phyloP scores from a whole-genome alignment of 2,888 invertebrate species.

The Muscina levida region DNA sequence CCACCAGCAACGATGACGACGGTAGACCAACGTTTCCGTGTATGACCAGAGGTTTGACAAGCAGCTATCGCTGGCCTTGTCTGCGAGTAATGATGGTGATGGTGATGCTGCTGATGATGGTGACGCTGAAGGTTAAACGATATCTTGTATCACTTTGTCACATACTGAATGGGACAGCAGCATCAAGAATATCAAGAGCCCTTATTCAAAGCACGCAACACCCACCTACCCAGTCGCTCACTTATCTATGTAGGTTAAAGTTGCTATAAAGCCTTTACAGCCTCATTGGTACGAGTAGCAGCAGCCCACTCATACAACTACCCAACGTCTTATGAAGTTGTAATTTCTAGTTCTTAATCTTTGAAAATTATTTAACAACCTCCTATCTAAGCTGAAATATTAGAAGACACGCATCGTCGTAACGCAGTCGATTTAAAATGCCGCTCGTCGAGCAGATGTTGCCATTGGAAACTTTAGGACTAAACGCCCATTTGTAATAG shows the following conservation, averaged over 20 bases:
- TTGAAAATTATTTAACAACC: constrained; percentile 11
- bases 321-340: not conserved
- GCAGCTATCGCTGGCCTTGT: not conserved
- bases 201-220: not conserved
- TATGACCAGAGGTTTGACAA: not conserved
- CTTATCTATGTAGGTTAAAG: not conserved
- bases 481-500: not conserved
- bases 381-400: not conserved
- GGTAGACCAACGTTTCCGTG: not conserved
- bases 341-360: constrained; percentile 8
- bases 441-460: constrained; percentile 2
- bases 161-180: constrained; percentile 7
- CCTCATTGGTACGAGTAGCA: no score
- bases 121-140: constrained; percentile 19
- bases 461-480: not conserved
- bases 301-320: no score
- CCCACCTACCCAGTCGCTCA: not conserved
- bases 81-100: not conserved
- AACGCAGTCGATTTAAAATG: not conserved
- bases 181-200: no score
- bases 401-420: constrained; percentile 11
- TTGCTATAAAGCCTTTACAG: no score
- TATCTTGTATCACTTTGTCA: constrained; percentile 19
- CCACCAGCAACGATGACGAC: not conserved
- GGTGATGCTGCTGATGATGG: not conserved